Conservation (phyloP, 2,797 vertebrate species). For the Ptychadena robeensis region DNA sequence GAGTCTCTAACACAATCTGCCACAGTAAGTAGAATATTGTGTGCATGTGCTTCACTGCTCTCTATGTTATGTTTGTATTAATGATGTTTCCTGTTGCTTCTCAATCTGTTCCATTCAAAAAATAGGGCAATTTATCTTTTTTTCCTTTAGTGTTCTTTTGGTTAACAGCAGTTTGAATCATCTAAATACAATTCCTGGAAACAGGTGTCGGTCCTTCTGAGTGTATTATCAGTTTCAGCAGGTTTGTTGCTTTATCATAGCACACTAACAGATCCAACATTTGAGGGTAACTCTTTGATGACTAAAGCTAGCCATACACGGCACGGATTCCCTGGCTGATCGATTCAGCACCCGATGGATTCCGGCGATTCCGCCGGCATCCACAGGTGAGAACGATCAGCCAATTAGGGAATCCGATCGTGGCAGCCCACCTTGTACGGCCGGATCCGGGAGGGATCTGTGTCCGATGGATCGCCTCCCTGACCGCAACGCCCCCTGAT, state of each 20-base stretch:
- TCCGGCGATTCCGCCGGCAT: too few species aligned
- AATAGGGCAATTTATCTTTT: constrained; percentile 58
- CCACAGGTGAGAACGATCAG: too few species aligned
- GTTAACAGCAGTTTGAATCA: constrained; percentile 38
- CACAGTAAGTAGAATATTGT: constrained; percentile 41
- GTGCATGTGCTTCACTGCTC: constrained; percentile 38
- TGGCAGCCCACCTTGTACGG: too few species aligned
- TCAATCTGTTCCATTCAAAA: constrained; percentile 60
- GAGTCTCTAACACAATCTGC: constrained; percentile 16
- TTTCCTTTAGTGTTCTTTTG: constrained; percentile 16
- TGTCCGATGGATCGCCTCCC: too few species aligned
- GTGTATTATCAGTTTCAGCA: constrained; percentile 10
- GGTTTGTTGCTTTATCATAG: neutral
- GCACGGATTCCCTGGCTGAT: too few species aligned
- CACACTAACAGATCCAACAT: neutral
- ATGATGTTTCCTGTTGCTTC: constrained; percentile 57
- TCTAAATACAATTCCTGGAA: constrained; percentile 18
- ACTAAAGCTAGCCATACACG: too few species aligned
- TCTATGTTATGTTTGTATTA: constrained; percentile 59
- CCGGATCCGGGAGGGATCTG: too few species aligned
- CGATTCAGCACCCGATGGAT: too few species aligned
- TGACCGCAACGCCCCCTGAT: too few species aligned
- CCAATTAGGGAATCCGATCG: too few species aligned
- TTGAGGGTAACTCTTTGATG: neutral
- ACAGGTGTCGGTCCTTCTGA: constrained; percentile 8